Base-by-base conservation (phyloP, 2,888 invertebrate species). In the Epirrhoe alternata region DNA sequence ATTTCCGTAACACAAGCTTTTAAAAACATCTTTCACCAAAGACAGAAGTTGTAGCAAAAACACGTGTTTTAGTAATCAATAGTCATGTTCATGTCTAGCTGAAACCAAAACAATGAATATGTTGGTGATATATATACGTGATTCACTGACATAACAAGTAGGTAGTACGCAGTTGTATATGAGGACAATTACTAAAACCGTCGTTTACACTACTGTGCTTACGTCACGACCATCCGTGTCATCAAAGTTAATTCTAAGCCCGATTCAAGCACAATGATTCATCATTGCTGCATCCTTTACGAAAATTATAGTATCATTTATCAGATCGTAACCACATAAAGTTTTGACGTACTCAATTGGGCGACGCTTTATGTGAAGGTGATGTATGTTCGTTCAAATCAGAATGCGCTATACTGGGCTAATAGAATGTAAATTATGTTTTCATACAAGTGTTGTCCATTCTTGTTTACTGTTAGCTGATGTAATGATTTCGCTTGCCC, bases 401-500 rank as follows among this genome's bases (percentile, higher is more conserved):
- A 58, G 53, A 63, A 56, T 61, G 61, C 50, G 60, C 35, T 53
- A 64, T 66, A 64, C 58, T 56, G 51, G 61, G 66, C 69, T 64
- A 71, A 68, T 73, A 66, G 61, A 67, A 61, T 57, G 53, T 47
- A 62, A 59, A 54, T 47, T 10, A 59, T 62, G 57, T 69, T 66
- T 67, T 67, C 56, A 64, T 69, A 70, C 71, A 56, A 66, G 66
- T 68, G 65, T 53, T 71, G 68, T 71, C 70, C 66, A 71, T 74
- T 72, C 68, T 61, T 65, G 70, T 68, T 69, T 63, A 72, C 71
- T 68, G 71, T 69, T 66, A 68, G 71, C 54, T 73, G 69, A 73
- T 72, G 73, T 74, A 74, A 74, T 67, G 62, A 62, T 68, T 63
- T 66, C 58, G 58, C 59, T 58, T 54, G 66, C 59, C 68, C 69